A percentile compares a stretch with the other conserved stretches of the same genome.
phyloP scores from a whole-genome alignment of 2,113 vertebrate genomes.

The Zapornia atra region DNA sequence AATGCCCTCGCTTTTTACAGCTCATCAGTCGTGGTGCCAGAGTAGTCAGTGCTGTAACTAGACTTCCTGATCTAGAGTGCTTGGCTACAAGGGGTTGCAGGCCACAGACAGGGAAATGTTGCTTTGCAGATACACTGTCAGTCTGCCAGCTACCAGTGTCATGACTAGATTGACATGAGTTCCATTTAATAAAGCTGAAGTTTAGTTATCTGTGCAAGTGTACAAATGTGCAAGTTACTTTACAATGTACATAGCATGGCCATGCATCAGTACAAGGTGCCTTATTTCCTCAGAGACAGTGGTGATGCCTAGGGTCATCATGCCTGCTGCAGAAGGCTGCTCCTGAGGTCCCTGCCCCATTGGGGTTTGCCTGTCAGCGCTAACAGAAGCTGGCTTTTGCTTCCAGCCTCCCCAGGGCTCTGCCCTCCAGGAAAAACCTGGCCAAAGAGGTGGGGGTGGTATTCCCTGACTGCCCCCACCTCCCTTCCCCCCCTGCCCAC shows the following conservation, averaged over 20 bases:
- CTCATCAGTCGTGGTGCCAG: not conserved
- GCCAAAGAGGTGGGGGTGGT: not conserved
- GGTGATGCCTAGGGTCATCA: too few species aligned
- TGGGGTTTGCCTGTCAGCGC: not conserved
- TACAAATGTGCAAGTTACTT: too few species aligned
- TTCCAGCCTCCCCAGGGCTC: not conserved
- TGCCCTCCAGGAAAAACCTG: not conserved
- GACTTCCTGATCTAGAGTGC: accelerated
- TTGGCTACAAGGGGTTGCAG: not conserved
- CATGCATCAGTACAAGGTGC: accelerated
- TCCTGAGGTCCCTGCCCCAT: not conserved
- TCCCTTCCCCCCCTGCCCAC: too few species aligned
- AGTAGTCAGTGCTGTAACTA: not conserved
- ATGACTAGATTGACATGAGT: not conserved
- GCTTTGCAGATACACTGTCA: accelerated
- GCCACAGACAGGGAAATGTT: not conserved
- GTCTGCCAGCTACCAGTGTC: not conserved
- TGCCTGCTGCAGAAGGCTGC: accelerated
- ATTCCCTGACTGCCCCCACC: too few species aligned
- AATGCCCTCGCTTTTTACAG: not conserved
- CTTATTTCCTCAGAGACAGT: not conserved
- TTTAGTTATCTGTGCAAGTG: not conserved
- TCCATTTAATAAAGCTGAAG: not conserved
- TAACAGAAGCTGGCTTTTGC: not conserved
- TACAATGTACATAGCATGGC: accelerated